Base-by-base conservation (phyloP, 2,888 invertebrate genomes). In the Oxystoma pomonae region DNA sequence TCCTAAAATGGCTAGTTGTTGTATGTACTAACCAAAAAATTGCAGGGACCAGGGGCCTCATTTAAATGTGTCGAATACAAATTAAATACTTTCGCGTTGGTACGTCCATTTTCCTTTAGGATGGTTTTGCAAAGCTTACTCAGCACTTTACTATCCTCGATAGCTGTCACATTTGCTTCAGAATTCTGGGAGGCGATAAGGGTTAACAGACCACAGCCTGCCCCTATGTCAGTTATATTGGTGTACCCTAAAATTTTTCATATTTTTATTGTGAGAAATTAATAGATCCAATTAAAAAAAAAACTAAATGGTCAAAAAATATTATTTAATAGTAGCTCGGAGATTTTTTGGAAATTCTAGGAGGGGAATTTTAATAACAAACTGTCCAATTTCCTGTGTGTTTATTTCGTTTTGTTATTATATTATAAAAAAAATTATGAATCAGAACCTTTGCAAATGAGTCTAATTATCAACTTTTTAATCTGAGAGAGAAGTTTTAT, bases 161-260 rank as follows among this genome's bases (percentile, higher is more conserved):
- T 87, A 12, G 88, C 90, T 68, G 83, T 83, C 7, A 90, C 81
- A n/a, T 78, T 75, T 61, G 77, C 75, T 1, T 87, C 86, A 55
- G 73, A 62, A 58, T 72, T 59, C 58, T 69, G 68, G 7, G 75
- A 72, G n/a, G 90, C 89, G 78, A 87, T 89, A 71, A 92, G 78
- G 69, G 90, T 87, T 22, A 93, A 79, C 19, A 93, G 76, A 0
- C 92, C 92, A 65, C 90, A 90, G 0, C 93, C 93, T 50, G 90
- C 84, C 1, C 92, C 93, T 68, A 93, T 84, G 75, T 93, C 92
- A 50, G 92, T 77, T 16, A 92, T 86, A 66, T 79, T 82, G 58
- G 84, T 82, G 67, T 79, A 81, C 16, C 84, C 83, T 68, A 62
- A 57, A 65, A 60, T n/a, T n/a, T n/a, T n/a, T n/a, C n/a, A n/a